Percentiles rank a stretch among this genome's conserved stretches.
phyloP scores from a whole-genome alignment of 2,888 invertebrate species.

The Limnephilus marmoratus region DNA sequence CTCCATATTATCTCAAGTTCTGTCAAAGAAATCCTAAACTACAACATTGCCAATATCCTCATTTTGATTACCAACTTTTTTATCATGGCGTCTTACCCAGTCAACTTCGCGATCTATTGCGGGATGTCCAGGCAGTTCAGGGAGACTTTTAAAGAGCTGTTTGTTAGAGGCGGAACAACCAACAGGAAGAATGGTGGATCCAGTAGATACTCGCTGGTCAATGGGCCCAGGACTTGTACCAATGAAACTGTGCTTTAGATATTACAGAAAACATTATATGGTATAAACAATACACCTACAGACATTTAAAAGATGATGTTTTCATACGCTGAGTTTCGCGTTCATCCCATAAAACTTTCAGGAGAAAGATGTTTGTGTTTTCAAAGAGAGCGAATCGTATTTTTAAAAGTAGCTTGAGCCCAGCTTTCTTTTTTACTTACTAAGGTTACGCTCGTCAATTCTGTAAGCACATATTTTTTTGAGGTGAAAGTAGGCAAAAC shows the following conservation, averaged over 20 bases:
- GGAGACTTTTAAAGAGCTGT: conserved; percentile 93
- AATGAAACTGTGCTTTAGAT: conserved; percentile 88
- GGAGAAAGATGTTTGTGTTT: too few relatives aligned
- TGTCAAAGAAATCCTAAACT: conserved; percentile 85
- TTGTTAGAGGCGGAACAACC: conserved; percentile 81
- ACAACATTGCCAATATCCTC: conserved; percentile 86
- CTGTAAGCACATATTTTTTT: neutral
- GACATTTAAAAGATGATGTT: neutral
- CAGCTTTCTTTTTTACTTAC: neutral
- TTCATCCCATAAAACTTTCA: neutral
- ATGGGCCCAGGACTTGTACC: conserved; percentile 89
- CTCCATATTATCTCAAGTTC: conserved; percentile 89
- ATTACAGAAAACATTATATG: neutral
- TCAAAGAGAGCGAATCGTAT: too few relatives aligned
- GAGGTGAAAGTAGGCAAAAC: neutral
- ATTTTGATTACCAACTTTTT: conserved; percentile 93
- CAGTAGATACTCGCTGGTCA: conserved; percentile 88
- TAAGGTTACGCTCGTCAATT: neutral
- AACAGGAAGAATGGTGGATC: conserved; percentile 83
- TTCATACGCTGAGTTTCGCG: neutral
- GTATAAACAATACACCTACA: neutral
- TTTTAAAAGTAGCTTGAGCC: neutral
- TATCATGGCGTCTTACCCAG: conserved; percentile 93
- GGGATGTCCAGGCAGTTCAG: conserved; percentile 97
- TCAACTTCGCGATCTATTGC: conserved; percentile 97